phyloP scores from a whole-genome alignment of 53 echinoderm and acorn worm genomes.

The Pentamera pediparva region DNA sequence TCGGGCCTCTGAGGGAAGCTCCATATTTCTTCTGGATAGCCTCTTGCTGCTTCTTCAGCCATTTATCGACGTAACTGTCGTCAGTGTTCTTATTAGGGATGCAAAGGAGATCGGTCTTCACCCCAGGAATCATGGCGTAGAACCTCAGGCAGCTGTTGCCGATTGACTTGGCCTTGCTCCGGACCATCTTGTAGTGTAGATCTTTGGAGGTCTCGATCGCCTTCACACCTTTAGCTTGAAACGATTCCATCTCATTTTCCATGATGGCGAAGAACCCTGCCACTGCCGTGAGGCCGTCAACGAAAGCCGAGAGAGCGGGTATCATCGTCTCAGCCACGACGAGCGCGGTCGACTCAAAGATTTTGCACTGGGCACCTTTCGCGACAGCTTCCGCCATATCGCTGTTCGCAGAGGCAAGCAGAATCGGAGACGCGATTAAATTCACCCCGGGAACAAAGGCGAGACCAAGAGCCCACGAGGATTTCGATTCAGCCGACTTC shows the following conservation, averaged over 20 bases:
- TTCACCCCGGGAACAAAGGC: constrained; percentile 17
- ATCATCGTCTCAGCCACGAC: constrained; percentile 3
- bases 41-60: neutral
- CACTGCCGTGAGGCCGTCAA: neutral
- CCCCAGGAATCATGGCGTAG: neutral
- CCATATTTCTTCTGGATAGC: neutral
- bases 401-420: neutral
- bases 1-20: neutral
- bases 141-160: neutral
- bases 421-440: constrained; percentile 8
- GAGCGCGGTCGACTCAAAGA: neutral
- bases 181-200: constrained; percentile 1
- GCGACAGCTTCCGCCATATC: constrained; percentile 4
- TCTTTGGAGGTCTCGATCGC: neutral
- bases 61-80: neutral
- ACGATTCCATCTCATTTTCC: neutral
- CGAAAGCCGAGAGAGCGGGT: constrained; percentile 13
- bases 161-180: neutral
- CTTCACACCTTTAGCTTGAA: constrained; percentile 7
- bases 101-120: constrained; percentile 2
- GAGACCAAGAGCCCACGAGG: neutral
- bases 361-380: neutral
- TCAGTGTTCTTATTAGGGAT: neutral
- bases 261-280: constrained; percentile 25
- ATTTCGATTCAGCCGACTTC: neutral